Base-by-base conservation (phyloP, 2,888 invertebrate genomes). In the Drosophila monieri region DNA sequence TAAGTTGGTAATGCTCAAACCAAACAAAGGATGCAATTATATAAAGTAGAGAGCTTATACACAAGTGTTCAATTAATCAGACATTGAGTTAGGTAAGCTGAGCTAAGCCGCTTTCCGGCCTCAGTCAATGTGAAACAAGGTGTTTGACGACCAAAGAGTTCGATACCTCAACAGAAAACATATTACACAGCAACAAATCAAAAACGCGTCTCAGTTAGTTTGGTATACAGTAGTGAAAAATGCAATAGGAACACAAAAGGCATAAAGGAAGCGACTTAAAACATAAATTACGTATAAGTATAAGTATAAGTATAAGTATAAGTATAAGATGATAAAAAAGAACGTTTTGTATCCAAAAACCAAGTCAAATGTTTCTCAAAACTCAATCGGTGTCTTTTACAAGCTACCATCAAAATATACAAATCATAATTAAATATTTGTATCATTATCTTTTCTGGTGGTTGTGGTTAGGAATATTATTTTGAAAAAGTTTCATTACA, bases 401-500 rank as follows among this genome's bases (percentile, higher is more conserved):
- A 88, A 83, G 73, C 88, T 88, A 88, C 81, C 77, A 88, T 74
- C 56, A 68, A 83, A 59, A 64, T 49, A 68, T 66, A 80, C 52
- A 65, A 61, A 57, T 69, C 46, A 77, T 61, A 68, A 59, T 48
- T 76, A 59, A 64, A 71, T 74, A 78, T 66, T 80, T 54, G 66
- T 74, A 43, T 74, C 60, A 64, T 64, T 47, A 72, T 64, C 69
- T 56, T 55, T 69, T 70, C 46, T 70, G 62, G 71, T 68, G 76
- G 65, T 69, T 74, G 72, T 52, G 72, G 65, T 80, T 83, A 86
- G 80, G 61, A 47, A 49, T 83, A 76, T 71, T 70, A 76, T 73
- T 81, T 85, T 89, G 75, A 78, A 88, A 77, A 76, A 76, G 77
- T 86, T 85, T 89, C 84, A 91, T 91, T 91, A 91, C 91, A 91